Evolutionary conservation across 2,888 invertebrate genomes (phyloP).

Genomic region (Koerneria pararmatus): DNA sequence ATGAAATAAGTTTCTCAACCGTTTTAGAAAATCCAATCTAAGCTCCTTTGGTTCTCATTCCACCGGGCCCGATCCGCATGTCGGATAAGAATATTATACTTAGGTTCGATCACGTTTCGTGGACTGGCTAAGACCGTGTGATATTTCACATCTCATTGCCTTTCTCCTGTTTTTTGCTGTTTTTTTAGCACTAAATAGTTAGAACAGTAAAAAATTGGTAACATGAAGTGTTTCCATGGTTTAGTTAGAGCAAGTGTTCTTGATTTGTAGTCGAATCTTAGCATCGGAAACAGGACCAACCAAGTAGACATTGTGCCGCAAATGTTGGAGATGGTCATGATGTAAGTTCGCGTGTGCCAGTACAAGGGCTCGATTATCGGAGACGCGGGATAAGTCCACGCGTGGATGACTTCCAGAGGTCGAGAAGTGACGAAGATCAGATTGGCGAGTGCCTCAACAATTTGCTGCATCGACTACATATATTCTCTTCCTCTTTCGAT

Average conservation of each 20-base stretch:
- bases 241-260: not conserved
- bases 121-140: too few relatives aligned
- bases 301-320: constrained; percentile 55
- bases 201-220: not conserved
- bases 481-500: not conserved
- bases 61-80: too few relatives aligned
- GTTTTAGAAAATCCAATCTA: too few relatives aligned
- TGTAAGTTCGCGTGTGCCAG: constrained; percentile 50
- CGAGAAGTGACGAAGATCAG: constrained; percentile 51
- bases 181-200: not conserved
- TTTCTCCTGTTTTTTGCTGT: too few relatives aligned
- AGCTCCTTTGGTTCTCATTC: too few relatives aligned
- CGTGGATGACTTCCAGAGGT: constrained; percentile 48
- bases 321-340: constrained; percentile 54
- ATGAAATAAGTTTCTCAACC: too few relatives aligned
- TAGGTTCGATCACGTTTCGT: too few relatives aligned
- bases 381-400: constrained; percentile 36
- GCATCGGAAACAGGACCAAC: constrained; percentile 27
- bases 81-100: too few relatives aligned
- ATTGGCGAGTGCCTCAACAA: constrained; percentile 34
- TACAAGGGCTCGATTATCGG: constrained; percentile 43
- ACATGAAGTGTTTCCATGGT: not conserved
- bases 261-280: not conserved
- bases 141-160: too few relatives aligned
- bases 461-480: too few relatives aligned